phyloP scores from a whole-genome alignment of 2,888 invertebrate species.

The Oegoconia quadripuncta region DNA sequence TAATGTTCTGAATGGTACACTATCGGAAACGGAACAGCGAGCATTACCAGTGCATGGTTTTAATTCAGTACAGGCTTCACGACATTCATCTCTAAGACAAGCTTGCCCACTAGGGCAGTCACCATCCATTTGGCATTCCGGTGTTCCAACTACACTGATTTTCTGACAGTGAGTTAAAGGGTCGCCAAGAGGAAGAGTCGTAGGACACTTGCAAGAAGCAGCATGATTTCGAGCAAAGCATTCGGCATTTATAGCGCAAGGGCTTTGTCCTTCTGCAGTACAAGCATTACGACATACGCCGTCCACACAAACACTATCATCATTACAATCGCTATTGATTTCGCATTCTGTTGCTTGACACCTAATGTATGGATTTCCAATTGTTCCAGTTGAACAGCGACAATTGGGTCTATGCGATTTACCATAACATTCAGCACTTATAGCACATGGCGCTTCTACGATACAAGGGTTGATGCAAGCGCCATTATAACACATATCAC shows the following conservation, averaged over 20 bases:
- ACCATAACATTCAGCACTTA: constrained; percentile 91
- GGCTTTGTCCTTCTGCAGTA: constrained; percentile 79
- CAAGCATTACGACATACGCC: constrained; percentile 91
- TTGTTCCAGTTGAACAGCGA: constrained; percentile 86
- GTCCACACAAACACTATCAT: constrained; percentile 84
- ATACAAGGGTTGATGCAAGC: constrained; percentile 91
- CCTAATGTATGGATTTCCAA: constrained; percentile 88
- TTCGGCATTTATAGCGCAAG: constrained; percentile 90
- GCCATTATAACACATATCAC: constrained; percentile 89
- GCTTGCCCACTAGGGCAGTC: constrained; percentile 90
- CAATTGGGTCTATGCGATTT: constrained; percentile 89
- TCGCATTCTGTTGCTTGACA: constrained; percentile 90
- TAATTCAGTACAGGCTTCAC: constrained; percentile 87
- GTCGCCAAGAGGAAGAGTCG: constrained; percentile 87
- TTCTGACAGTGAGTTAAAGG: constrained; percentile 87
- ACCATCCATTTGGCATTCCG: constrained; percentile 86
- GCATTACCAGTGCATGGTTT: constrained; percentile 88
- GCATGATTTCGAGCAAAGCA: constrained; percentile 90
- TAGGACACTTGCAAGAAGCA: constrained; percentile 90
- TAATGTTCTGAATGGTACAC: constrained; percentile 91
- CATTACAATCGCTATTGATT: constrained; percentile 88
- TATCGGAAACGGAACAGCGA: constrained; percentile 90
- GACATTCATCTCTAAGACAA: constrained; percentile 88
- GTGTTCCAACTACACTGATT: constrained; percentile 66
- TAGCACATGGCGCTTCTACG: constrained; percentile 88